These are phyloP conservation scores for Peromyscus aztecus DNA, from an alignment of 2,797 vertebrate genomes.

Conservation along the genomic window DNA sequence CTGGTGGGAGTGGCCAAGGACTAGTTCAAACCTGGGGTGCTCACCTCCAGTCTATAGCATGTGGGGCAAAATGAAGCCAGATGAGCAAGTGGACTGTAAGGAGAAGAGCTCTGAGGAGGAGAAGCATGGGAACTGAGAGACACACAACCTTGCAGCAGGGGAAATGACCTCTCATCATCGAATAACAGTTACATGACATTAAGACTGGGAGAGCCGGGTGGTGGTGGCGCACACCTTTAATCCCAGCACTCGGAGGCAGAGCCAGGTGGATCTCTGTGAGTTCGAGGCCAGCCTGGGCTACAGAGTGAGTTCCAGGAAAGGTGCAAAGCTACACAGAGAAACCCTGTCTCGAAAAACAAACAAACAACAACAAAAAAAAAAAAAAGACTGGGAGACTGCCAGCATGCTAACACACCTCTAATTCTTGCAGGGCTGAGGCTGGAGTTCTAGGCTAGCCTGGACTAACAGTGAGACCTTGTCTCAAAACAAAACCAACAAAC, in stretches of 20 bases:
- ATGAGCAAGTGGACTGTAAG: not conserved
- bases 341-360: no score
- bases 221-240: no score
- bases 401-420: not conserved
- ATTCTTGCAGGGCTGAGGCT: not conserved
- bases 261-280: no score
- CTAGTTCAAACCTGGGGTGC: not conserved
- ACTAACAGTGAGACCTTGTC: not conserved
- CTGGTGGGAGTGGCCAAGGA: not conserved
- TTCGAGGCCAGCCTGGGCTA: no score
- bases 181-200: not conserved
- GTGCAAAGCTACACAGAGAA: no score
- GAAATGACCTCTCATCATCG: not conserved
- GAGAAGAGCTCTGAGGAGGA: not conserved
- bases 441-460: not conserved
- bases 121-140: not conserved
- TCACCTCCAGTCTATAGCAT: not conserved
- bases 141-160: not conserved
- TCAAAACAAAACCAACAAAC: not conserved
- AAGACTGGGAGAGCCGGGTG: not conserved
- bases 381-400: no score
- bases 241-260: no score
- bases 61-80: not conserved
- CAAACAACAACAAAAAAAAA: no score
- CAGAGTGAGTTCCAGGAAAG: no score